A percentile compares a stretch with the other conserved stretches of the same genome.
These are phyloP conservation scores for Sarcophaga carnaria DNA, from an alignment of 2,888 invertebrate species.

Conservation along the genomic window DNA sequence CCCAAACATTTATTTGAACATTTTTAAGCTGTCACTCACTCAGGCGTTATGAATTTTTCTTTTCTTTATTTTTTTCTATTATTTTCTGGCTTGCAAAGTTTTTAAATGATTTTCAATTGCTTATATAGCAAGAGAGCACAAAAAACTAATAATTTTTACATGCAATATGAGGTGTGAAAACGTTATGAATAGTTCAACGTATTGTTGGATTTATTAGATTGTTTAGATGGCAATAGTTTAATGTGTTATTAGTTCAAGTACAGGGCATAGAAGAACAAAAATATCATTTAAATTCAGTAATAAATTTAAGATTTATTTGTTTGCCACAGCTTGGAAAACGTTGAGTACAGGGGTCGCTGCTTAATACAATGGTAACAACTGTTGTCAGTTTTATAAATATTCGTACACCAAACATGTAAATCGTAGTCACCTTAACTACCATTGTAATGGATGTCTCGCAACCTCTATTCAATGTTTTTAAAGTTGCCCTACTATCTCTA, in stretches of 20 bases:
- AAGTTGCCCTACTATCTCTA: no score
- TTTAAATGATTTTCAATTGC: constrained; percentile 65
- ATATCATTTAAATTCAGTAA: no score
- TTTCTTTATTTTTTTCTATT: neutral
- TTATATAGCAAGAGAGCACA: neutral
- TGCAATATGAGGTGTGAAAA: constrained; percentile 59
- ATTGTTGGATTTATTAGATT: constrained; percentile 38
- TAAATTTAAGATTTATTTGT: no score
- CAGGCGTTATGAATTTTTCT: constrained; percentile 41
- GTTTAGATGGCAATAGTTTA: constrained; percentile 33
- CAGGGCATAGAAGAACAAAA: neutral
- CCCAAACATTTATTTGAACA: constrained; percentile 23
- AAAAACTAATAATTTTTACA: constrained; percentile 46
- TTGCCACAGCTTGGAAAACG: no score
- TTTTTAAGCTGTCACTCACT: constrained; percentile 64
- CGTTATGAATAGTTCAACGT: constrained; percentile 1
- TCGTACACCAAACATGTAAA: no score
- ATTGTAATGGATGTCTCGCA: no score
- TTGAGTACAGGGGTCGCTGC: no score
- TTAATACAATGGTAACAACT: no score
- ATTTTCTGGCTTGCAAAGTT: constrained; percentile 36
- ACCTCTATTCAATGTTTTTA: no score
- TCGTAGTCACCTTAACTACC: no score
- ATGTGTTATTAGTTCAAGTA: constrained; percentile 64
- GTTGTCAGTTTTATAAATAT: no score